Evolutionary conservation across 2,888 invertebrate species (phyloP).

Genomic region (Clunio marinus): DNA sequence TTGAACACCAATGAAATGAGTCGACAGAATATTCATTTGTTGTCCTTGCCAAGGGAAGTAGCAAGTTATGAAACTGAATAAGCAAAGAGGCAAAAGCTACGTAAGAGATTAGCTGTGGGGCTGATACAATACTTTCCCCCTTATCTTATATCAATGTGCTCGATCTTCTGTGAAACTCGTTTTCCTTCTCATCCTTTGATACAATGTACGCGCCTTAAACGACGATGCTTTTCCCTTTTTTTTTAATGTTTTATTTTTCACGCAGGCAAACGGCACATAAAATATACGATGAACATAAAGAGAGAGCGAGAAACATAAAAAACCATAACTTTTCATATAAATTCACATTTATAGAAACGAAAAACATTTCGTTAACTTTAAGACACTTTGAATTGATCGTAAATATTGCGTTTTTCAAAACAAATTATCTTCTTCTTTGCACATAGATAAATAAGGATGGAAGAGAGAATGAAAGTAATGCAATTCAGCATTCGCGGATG

Average conservation of each 20-base stretch:
- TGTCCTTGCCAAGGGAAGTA: too few species aligned
- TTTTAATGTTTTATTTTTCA: conserved; percentile 35
- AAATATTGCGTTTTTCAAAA: neutral
- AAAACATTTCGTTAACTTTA: conserved; percentile 7
- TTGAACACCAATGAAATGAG: too few species aligned
- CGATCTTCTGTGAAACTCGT: conserved; percentile 34
- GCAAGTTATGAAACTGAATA: neutral
- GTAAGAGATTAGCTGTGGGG: conserved; percentile 27
- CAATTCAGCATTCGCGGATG: neutral
- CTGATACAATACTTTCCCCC: conserved; percentile 20
- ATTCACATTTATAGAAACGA: neutral
- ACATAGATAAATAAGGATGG: too few species aligned
- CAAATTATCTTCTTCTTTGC: too few species aligned
- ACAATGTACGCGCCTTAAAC: conserved; percentile 9
- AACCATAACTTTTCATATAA: conserved; percentile 36
- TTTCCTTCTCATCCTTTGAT: conserved; percentile 3
- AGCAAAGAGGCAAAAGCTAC: neutral
- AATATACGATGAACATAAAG: conserved; percentile 12
- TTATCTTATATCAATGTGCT: conserved; percentile 18
- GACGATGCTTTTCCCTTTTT: neutral
- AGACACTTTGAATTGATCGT: neutral
- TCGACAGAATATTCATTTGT: too few species aligned
- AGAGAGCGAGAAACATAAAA: conserved; percentile 20
- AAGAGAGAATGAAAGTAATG: neutral
- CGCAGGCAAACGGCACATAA: conserved; percentile 25